Evolutionary conservation across 2,797 vertebrate species (phyloP), one percentile per base, ranked within the genome.

Genomic region (Gymnothorax javanicus): DNA sequence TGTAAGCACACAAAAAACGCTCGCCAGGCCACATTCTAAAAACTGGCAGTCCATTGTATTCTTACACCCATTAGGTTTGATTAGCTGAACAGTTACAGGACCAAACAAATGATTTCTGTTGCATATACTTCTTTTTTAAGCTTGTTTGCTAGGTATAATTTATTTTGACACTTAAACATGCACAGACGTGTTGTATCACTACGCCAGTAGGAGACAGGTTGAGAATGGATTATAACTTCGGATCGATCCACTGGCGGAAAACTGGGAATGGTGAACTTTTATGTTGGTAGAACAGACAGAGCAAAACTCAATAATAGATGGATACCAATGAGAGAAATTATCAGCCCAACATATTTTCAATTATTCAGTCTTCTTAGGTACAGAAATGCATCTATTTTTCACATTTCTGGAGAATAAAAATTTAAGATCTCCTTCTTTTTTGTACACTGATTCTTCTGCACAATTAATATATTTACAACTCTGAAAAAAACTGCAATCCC

Each of bases 1-100:
- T 88, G 88, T 91, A 93, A 92, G 91, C 90, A 87, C 90, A 92
- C 91, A 88, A 85, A 91, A 71, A 84, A 88, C 88, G 92, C 92
- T 12, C 20, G 84, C 82, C 86, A 87, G 84, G 86, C 82, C 69
- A n/a, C 82, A 87, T 69, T 87, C 86, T 86, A 54, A 85, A 89
- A 86, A 86, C 73, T 57, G 85, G 79, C 84, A 90, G 85, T 77
- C 82, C 71, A 71, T 79, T 67, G 88, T 89, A 82, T 86, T 84
- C 25, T 82, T 88, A 75, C 87, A 88, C 73, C 85, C 56, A 87
- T 82, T 84, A 50, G 54, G 54, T 77, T 87, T 73, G 59, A 73
- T 86, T 67, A 87, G 88, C 86, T 60, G 83, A 87, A 87, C 73
- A 82, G 69, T 89, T 86, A 87, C 81, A 88, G 69, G 79, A 85